phyloP scores from a whole-genome alignment of 2,797 vertebrate species.

The Pantherophis alleghaniensis region DNA sequence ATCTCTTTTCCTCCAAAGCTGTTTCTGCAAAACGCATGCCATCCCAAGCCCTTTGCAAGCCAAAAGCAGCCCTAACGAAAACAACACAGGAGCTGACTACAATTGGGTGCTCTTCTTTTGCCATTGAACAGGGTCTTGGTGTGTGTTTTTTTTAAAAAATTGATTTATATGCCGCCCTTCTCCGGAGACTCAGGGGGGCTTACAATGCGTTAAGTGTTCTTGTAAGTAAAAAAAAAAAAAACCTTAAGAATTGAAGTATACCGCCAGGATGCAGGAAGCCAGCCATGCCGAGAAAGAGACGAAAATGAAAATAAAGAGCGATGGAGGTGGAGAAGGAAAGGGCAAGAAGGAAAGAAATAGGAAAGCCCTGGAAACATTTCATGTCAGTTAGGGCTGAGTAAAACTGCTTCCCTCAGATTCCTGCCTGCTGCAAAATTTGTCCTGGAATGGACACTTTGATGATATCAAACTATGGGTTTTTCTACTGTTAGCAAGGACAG shows the following conservation, averaged over 20 bases:
- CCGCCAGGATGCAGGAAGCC: background rate
- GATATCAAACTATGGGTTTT: background rate
- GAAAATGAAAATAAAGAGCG: background rate
- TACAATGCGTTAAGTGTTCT: too few species aligned
- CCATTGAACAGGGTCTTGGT: background rate
- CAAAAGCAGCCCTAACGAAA: accelerated
- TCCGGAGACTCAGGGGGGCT: too few species aligned
- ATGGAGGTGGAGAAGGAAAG: background rate
- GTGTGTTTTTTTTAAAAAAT: too few species aligned
- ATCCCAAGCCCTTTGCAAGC: background rate
- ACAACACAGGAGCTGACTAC: background rate
- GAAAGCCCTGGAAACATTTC: background rate
- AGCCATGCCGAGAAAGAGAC: background rate
- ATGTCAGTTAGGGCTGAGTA: background rate
- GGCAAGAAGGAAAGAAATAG: background rate
- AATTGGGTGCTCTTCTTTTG: background rate
- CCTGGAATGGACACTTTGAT: background rate
- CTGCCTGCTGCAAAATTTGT: background rate
- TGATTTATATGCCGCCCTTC: too few species aligned
- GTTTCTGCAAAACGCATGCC: background rate
- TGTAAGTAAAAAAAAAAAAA: background rate
- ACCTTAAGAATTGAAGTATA: background rate
- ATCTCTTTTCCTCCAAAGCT: background rate
- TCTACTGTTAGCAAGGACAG: constrained; percentile 37
- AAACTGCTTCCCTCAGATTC: background rate